Evolutionary conservation across 2,113 vertebrate species (phyloP).

Genomic region (Danio rerio): GRCz12tu NC_133190.1:27751501-27752000

Average conservation of each 20-base stretch:
- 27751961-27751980: background rate
- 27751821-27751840: slow-evolving; percentile 67
- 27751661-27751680: background rate
- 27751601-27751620: background rate
- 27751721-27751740: slow-evolving; percentile 54
- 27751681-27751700: slow-evolving; percentile 24
- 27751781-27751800: slow-evolving; percentile 61
- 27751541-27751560: background rate
- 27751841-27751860: slow-evolving; percentile 56
- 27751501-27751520: background rate
- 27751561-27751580: background rate
- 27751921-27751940: slow-evolving; percentile 44
- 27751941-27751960: slow-evolving; percentile 20
- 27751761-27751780: slow-evolving; percentile 58
- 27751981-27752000: slow-evolving; percentile 25
- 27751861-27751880: slow-evolving; percentile 53
- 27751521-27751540: background rate
- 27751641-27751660: background rate
- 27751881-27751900: slow-evolving; percentile 54
- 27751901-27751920: slow-evolving; percentile 54
- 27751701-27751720: slow-evolving; percentile 62
- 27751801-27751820: slow-evolving; percentile 60
- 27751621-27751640: background rate
- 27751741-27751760: slow-evolving; percentile 58
- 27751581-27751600: background rate